Percentiles rank a stretch among this genome's conserved stretches.
phyloP scores from a whole-genome alignment of 2,113 vertebrate species.

The Hypanus sabinus region DNA sequence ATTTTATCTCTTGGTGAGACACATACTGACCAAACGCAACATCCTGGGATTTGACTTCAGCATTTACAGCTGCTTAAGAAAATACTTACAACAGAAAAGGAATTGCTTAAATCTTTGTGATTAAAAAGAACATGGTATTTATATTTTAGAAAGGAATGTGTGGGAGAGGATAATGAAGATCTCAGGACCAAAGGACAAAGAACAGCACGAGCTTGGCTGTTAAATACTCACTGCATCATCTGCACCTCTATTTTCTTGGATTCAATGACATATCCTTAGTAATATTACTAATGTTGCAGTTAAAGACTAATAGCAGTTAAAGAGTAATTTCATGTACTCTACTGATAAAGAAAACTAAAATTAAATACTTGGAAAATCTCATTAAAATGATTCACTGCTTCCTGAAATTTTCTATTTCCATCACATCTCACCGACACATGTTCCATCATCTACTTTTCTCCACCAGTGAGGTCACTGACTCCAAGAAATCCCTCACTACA shows the following conservation, averaged over 20 bases:
- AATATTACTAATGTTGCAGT: not conserved
- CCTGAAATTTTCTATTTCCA: not conserved
- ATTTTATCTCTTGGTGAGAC: not conserved
- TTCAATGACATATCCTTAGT: not conserved
- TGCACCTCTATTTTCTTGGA: not conserved
- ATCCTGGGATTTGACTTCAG: not conserved
- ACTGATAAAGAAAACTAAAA: not conserved
- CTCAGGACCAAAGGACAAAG: not conserved
- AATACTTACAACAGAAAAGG: not conserved
- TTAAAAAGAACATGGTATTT: constrained; percentile 26
- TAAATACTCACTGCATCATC: constrained; percentile 8
- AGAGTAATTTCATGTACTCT: not conserved
- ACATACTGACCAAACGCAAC: not conserved
- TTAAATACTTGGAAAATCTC: constrained; percentile 1
- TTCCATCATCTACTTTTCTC: not conserved
- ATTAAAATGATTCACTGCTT: not conserved
- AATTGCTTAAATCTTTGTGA: not conserved
- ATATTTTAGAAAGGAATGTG: constrained; percentile 18
- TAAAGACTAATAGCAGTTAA: not conserved
- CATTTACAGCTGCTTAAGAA: not conserved
- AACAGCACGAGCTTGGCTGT: not conserved
- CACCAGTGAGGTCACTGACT: not conserved
- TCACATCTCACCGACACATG: not conserved
- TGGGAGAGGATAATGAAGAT: constrained; percentile 7
- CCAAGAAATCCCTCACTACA: not conserved